Evolutionary conservation across 2,888 invertebrate species (phyloP), one percentile per base, ranked within the genome.

Genomic region (Temnothorax rugatulus): DNA sequence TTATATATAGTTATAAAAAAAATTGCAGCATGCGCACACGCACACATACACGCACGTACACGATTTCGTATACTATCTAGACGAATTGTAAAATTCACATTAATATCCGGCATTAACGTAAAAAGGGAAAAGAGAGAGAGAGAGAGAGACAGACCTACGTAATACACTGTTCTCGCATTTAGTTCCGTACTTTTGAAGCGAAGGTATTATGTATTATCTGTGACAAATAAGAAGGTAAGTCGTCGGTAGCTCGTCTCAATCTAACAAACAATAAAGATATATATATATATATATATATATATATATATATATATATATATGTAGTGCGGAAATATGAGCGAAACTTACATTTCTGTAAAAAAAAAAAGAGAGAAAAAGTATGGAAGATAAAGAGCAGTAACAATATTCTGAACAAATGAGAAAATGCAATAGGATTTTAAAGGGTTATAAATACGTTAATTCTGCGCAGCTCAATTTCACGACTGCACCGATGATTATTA

Each of bases 331-430:
- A 38, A 64, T 41, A 64, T 25, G 41, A 38, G n/a, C 8, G 29
- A 57, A 76, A 83, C 25, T 59, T 41, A 61, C 25, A 47, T 69
- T 61, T 68, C 61, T 68, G 73, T 63, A 74, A 82, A 81, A 83
- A 71, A 69, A 69, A 71, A 66, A 79, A 52, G 57, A 79, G 25
- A 81, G 71, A 69, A n/a, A 29, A 38, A 71, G 21, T 63, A 47
- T 18, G 41, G n/a, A 50, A 82, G 82, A 74, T 85, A 75, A 86
- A 83, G 83, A 88, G 66, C 79, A 79, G 89, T 92, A 92, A 92
- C 90, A 92, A 92, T 93, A 92, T 84, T 75, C 89, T 85, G 87
- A 91, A 90, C 89, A 89, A 92, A 92, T 79, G 85, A 87, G 74
- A 82, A 88, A 84, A 84, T 64, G 84, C 84, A 86, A 88, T 91